Evolutionary conservation across 2,797 vertebrate species (phyloP).

Genomic region (Strix occidentalis): DNA sequence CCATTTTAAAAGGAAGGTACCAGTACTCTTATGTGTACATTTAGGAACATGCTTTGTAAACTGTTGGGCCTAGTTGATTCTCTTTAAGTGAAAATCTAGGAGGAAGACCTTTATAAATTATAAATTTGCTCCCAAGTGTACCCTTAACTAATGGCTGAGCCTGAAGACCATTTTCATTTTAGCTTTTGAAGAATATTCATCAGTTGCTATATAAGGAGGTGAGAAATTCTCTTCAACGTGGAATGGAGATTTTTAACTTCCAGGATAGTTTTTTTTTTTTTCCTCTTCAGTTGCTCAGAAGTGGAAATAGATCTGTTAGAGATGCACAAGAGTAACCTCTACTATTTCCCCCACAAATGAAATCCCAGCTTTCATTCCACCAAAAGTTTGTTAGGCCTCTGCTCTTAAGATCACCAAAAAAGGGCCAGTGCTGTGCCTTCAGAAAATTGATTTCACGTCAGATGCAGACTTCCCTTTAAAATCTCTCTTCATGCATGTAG

Average conservation of each 20-base stretch:
- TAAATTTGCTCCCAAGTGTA: background rate
- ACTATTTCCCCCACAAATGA: background rate
- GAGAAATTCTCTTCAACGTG: background rate
- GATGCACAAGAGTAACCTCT: background rate
- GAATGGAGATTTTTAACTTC: background rate
- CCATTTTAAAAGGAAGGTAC: background rate
- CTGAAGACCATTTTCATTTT: background rate
- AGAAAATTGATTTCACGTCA: background rate
- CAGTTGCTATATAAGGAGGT: background rate
- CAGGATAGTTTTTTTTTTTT: background rate
- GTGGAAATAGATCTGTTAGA: background rate
- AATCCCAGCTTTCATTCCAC: background rate
- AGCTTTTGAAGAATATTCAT: background rate
- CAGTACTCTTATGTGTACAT: background rate
- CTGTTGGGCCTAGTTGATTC: background rate
- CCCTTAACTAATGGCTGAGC: background rate
- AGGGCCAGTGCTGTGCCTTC: background rate
- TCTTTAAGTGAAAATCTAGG: background rate
- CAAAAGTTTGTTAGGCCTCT: background rate
- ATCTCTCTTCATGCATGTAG: conserved; percentile 6
- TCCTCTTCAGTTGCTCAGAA: background rate
- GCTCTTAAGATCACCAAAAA: conserved; percentile 23
- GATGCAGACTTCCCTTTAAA: background rate
- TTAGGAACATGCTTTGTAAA: background rate
- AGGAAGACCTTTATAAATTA: background rate